Evolutionary conservation across 2,797 vertebrate genomes (phyloP).

Genomic region (Poeciliopsis presidionis): DNA sequence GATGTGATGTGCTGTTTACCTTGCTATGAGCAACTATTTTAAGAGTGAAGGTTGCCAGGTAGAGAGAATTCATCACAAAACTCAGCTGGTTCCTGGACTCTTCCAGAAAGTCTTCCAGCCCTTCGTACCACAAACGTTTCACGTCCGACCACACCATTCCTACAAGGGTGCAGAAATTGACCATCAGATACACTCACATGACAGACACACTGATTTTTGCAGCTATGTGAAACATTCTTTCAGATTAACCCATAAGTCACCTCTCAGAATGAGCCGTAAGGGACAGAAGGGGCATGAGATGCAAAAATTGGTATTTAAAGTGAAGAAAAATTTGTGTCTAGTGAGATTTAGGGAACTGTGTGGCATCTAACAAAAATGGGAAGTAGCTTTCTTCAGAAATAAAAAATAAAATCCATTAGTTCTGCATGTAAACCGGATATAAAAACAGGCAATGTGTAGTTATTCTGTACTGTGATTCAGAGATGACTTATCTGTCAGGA

Average conservation of each 20-base stretch:
- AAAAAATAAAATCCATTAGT: constrained; percentile 7
- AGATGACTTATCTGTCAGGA: background rate
- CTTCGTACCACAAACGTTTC: constrained; percentile 97
- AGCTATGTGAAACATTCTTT: constrained; percentile 41
- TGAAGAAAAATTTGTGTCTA: constrained; percentile 39
- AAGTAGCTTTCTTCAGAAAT: constrained; percentile 5
- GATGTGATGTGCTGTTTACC: constrained; percentile 74
- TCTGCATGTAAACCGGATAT: constrained; percentile 7
- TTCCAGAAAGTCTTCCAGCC: constrained; percentile 96
- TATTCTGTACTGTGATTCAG: background rate
- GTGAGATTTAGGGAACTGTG: constrained; percentile 41
- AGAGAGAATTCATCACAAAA: constrained; percentile 99
- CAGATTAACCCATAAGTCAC: constrained; percentile 48
- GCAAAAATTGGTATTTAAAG: constrained; percentile 33
- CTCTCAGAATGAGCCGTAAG: constrained; percentile 21
- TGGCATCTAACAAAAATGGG: constrained; percentile 43
- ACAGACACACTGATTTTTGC: constrained; percentile 16
- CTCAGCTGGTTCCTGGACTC: constrained; percentile 98
- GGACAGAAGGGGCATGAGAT: constrained; percentile 33
- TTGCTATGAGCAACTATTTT: constrained; percentile 97
- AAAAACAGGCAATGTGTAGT: background rate
- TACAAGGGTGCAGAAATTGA: constrained; percentile 62
- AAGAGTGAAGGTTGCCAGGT: constrained; percentile 95
- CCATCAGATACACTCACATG: constrained; percentile 6
- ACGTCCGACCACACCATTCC: constrained; percentile 99